These are phyloP conservation scores for Megamerina dolium DNA, from an alignment of 2,888 invertebrate genomes.

Conservation along the genomic window DNA sequence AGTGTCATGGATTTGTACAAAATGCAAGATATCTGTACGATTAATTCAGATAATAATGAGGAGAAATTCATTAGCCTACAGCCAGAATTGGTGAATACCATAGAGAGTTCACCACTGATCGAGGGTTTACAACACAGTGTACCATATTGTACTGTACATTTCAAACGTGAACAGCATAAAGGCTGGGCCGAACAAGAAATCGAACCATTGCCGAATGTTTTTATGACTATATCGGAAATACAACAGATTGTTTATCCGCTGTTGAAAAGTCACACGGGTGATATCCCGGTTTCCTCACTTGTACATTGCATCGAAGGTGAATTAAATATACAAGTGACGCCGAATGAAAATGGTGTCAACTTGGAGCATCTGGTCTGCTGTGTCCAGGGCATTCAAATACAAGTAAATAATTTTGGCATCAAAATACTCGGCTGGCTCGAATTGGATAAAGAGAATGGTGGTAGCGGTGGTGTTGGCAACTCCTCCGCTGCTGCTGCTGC, in stretches of 20 bases:
- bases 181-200: conserved; percentile 76
- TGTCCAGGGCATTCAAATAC: conserved; percentile 61
- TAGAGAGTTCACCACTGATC: conserved; percentile 50
- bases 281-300: conserved; percentile 47
- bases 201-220: conserved; percentile 56
- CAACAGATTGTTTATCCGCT: conserved; percentile 45
- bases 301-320: conserved; percentile 46
- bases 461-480: neutral
- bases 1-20: conserved; percentile 64
- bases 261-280: conserved; percentile 43
- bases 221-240: conserved; percentile 46
- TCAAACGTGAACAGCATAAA: conserved; percentile 55
- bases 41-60: conserved; percentile 64
- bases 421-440: conserved; percentile 47
- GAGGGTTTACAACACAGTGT: conserved; percentile 51
- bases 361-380: conserved; percentile 86
- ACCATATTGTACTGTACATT: conserved; percentile 62
- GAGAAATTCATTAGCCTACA: conserved; percentile 67
- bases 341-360: conserved; percentile 66
- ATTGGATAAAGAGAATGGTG: conserved; percentile 36
- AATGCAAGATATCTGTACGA: conserved; percentile 68
- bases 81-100: conserved; percentile 56
- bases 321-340: conserved; percentile 35
- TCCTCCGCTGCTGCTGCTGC: neutral
- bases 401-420: conserved; percentile 49